Base-by-base conservation (phyloP, 2,113 vertebrate species). In the Spermophilus dauricus region DNA sequence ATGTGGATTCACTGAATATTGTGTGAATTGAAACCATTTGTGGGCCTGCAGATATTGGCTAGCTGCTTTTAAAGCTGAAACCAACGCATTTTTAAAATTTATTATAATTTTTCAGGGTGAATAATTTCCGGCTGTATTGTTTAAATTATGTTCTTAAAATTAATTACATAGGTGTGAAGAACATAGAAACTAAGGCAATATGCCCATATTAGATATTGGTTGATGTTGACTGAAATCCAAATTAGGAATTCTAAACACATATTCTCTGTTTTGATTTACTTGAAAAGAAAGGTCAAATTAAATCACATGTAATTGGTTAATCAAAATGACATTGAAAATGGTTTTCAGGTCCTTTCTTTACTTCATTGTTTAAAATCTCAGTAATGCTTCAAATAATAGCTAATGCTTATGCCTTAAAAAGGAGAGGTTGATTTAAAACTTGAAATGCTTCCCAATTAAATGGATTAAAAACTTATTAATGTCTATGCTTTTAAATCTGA, bases 391-490 rank as follows among this genome's bases (percentile, higher is more conserved):
- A 18, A 76, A 69, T 83, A 76, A 69, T 83, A 86, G 6, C 87
- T 93, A 84, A 72, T 95, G n/a, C 51, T 86, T 89, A 18, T 39
- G 77, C 51, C 18, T 48, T 85, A 81, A 86, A 90, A 90, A 81
- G 14, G 42, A 87, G 75, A 94, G 18, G 4, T 82, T 91, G 69
- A 24, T 67, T 91, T 95, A 56, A 92, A 56, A 80, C 58, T 76
- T 91, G 34, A 95, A 85, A 91, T 76, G 22, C 34, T 76, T 90
- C 95, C 65, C 73, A 37, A 86, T 94, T 51, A 92, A 90, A 90
- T 87, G 65, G 70, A 72, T 67, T 95, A 58, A 96, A 95, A 96
- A 86, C 65, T 87, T 77, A 6, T 78, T 91, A 51, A 96, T 96
- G 37, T 86, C 26, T 32, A 17, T 56, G 28, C 81, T 61, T 90